Evolutionary conservation across 2,888 invertebrate genomes (phyloP), one percentile per base, ranked within the genome.

Genomic region (Xanthia icteritia): DNA sequence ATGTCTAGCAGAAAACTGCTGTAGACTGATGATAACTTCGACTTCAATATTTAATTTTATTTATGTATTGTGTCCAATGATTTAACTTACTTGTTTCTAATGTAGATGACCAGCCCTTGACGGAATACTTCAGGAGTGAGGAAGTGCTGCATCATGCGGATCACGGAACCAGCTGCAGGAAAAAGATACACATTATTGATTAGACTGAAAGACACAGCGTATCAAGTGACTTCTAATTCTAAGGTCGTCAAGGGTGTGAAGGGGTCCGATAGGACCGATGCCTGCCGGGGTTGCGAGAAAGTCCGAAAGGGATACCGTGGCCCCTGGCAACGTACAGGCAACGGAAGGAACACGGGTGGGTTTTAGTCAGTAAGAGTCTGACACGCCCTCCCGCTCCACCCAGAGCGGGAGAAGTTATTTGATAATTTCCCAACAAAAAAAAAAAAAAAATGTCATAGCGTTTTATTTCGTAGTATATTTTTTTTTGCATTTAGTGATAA

Each of bases 101-200:
- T 89, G 90, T 97, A 97, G 60, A 91, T 91, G 45, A 92, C 88
- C 1, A 97, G 92, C 20, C 97, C 98, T 54, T 92, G 92, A 76
- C 96, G 95, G 92, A 98, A 97, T 9, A 97, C 93, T 63, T 95
- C 94, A 74, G 97, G 97, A 8, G 96, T 96, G 11, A 97, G 90
- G 89, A 96, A 94, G 81, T 97, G 96, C 63, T 97, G 95, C 91
- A 97, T 93, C 97, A 97, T 97, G 31, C 97, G 95, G 67, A 97
- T 95, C 5, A 97, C 97, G 75, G 97, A 97, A 27, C 96, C 97
- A 83, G 97, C 97, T 97, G 90, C 0, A 91, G 93, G 11, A 67
- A 81, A 67, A 77, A 61, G 8, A 74, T 51, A 63, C n/a, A 56
- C 54, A 58, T 64, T 15, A 31, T n/a, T 0, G 5, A 42, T 20